phyloP scores from a whole-genome alignment of 2,797 vertebrate genomes.

The Prionace glauca region DNA sequence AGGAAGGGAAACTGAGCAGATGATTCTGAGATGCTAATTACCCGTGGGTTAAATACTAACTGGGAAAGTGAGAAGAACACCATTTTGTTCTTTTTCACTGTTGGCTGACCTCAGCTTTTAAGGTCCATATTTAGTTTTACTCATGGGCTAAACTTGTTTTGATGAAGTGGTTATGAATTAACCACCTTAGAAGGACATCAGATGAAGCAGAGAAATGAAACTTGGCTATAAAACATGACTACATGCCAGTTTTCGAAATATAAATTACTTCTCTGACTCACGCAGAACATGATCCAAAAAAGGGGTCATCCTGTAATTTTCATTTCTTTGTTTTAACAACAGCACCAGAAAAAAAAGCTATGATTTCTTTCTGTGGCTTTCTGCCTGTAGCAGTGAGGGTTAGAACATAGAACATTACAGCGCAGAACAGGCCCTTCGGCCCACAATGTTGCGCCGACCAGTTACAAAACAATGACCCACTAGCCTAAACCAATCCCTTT shows the following conservation, averaged over 20 bases:
- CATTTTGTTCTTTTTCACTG: constrained; percentile 8
- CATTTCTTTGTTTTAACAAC: neutral
- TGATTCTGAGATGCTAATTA: neutral
- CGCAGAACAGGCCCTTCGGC: no score
- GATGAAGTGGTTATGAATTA: constrained; percentile 29
- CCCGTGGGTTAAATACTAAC: neutral
- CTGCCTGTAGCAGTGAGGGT: neutral
- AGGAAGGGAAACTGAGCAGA: neutral
- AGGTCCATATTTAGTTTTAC: constrained; percentile 31
- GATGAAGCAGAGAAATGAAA: neutral
- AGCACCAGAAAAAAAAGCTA: no score
- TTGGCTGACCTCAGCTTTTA: neutral
- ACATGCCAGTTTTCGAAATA: neutral
- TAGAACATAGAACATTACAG: no score
- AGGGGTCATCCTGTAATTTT: constrained; percentile 12
- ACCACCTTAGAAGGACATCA: constrained; percentile 27
- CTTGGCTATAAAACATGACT: constrained; percentile 18
- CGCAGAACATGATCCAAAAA: neutral
- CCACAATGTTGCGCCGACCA: no score
- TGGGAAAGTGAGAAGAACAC: neutral
- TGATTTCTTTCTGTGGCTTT: neutral
- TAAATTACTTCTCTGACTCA: constrained; percentile 32
- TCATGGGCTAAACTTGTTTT: neutral
- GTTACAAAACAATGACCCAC: no score
- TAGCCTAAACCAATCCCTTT: no score